Evolutionary conservation across 2,797 vertebrate species (phyloP).

Genomic region (Tenualosa thibaudeaui): DNA sequence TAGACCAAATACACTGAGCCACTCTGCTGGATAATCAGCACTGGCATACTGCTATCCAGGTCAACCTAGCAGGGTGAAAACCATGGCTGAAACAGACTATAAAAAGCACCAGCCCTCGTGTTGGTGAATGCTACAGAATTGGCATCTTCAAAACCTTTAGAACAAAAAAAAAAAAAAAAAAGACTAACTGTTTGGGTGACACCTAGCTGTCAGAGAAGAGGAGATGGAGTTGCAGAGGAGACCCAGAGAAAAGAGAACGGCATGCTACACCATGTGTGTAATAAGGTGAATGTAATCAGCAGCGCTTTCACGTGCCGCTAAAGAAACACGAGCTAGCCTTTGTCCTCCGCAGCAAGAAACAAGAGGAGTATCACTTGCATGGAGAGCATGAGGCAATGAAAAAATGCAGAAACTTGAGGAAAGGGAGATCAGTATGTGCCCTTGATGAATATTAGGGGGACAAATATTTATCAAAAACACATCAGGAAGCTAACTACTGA

Average conservation of each 20-base stretch:
- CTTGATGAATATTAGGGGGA: not conserved
- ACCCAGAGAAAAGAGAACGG: not conserved
- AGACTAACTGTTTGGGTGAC: not conserved
- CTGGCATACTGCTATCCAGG: not conserved
- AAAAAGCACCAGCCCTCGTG: not conserved
- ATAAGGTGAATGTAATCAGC: conserved; percentile 1
- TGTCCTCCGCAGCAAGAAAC: conserved; percentile 14
- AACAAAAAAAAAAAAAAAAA: too few relatives aligned
- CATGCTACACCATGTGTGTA: not conserved
- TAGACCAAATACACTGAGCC: not conserved
- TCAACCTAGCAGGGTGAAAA: not conserved
- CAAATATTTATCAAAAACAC: not conserved
- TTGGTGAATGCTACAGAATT: not conserved
- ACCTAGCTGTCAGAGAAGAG: not conserved
- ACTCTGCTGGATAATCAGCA: not conserved
- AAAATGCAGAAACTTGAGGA: not conserved
- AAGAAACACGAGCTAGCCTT: conserved; percentile 15
- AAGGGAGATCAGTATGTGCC: not conserved
- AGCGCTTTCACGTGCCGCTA: not conserved
- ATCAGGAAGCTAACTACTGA: not conserved
- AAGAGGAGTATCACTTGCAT: conserved; percentile 21
- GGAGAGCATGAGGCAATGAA: not conserved
- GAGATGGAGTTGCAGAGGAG: not conserved
- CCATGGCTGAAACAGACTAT: not conserved
- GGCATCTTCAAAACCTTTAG: not conserved